These are phyloP conservation scores for Trissonchulus latispiculum DNA, from an alignment of 2,888 invertebrate genomes.

Conservation along the genomic window DNA sequence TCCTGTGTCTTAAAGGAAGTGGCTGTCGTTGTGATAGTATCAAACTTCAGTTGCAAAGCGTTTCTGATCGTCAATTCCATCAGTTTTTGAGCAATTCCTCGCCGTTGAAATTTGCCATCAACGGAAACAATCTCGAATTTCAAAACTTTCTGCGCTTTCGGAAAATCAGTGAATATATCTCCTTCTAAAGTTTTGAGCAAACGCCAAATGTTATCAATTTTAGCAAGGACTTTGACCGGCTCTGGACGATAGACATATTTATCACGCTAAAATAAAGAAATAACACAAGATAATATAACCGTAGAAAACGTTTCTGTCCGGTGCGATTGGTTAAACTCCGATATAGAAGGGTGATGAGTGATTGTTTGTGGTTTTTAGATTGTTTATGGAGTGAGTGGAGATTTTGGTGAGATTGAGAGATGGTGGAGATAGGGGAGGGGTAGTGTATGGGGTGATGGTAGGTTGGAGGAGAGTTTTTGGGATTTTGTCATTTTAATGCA, in stretches of 20 bases:
- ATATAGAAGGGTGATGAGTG: too few species aligned
- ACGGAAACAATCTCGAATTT: conserved; percentile 4
- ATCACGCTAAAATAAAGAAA: neutral
- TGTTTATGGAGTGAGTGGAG: too few species aligned
- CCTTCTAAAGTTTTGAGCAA: neutral
- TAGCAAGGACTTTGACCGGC: neutral
- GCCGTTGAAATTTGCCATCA: neutral
- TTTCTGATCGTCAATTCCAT: neutral
- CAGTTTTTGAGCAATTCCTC: conserved; percentile 5
- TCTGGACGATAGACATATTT: neutral
- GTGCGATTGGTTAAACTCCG: too few species aligned
- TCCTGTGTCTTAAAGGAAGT: neutral
- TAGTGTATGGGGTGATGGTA: too few species aligned
- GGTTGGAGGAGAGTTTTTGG: too few species aligned
- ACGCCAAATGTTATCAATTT: neutral
- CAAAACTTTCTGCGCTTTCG: neutral
- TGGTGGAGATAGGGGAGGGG: too few species aligned
- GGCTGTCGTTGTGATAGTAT: neutral
- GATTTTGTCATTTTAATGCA: too few species aligned
- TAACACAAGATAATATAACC: too few species aligned
- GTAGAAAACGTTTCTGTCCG: too few species aligned
- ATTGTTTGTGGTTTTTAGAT: too few species aligned
- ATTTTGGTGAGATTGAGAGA: too few species aligned
- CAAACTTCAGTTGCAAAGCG: neutral
- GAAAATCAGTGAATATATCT: neutral